A percentile compares a stretch with the other conserved stretches of the same genome.
phyloP scores from a whole-genome alignment of 92 coral and sea anemone genomes.

The Palythoa grandiflora region DNA sequence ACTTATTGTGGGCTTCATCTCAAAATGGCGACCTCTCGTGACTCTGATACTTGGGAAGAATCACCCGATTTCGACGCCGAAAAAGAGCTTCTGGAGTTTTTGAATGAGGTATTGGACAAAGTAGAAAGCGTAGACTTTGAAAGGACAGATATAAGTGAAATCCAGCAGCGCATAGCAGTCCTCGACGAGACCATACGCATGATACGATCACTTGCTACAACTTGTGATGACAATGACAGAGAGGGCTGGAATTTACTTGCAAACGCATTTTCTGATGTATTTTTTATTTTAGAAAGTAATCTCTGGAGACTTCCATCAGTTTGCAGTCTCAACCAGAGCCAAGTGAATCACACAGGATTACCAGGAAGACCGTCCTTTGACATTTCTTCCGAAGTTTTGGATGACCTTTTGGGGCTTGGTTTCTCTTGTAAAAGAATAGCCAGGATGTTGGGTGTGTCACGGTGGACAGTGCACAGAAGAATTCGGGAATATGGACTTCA shows the following conservation, averaged over 20 bases:
- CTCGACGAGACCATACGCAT: slow-evolving; percentile 23
- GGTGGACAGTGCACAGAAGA: background rate
- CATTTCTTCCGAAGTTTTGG: slow-evolving; percentile 22
- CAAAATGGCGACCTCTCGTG: background rate
- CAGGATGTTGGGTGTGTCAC: slow-evolving; percentile 4
- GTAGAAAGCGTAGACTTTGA: background rate
- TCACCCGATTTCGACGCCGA: slow-evolving; percentile 9
- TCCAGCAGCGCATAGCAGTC: slow-evolving; percentile 29
- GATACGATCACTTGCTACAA: slow-evolving; percentile 1
- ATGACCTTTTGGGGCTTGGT: slow-evolving; percentile 20
- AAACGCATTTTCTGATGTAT: slow-evolving; percentile 13
- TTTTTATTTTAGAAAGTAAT: background rate
- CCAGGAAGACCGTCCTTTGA: slow-evolving; percentile 7
- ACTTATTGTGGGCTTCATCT: background rate
- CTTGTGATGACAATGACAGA: background rate
- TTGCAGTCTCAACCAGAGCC: slow-evolving; percentile 11
- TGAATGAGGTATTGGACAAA: slow-evolving; percentile 10
- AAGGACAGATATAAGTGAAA: slow-evolving; percentile 2
- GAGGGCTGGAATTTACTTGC: slow-evolving; percentile 13
- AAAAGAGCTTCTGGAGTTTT: background rate
- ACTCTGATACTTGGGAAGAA: slow-evolving; percentile 21
- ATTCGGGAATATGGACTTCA: background rate
- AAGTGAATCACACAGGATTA: slow-evolving; percentile 24
- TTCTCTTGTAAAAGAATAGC: slow-evolving; percentile 12
- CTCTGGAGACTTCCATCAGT: slow-evolving; percentile 27